These are phyloP conservation scores for Poecilia velifera DNA, from an alignment of 2,797 vertebrate species.

Conservation along the genomic window DNA sequence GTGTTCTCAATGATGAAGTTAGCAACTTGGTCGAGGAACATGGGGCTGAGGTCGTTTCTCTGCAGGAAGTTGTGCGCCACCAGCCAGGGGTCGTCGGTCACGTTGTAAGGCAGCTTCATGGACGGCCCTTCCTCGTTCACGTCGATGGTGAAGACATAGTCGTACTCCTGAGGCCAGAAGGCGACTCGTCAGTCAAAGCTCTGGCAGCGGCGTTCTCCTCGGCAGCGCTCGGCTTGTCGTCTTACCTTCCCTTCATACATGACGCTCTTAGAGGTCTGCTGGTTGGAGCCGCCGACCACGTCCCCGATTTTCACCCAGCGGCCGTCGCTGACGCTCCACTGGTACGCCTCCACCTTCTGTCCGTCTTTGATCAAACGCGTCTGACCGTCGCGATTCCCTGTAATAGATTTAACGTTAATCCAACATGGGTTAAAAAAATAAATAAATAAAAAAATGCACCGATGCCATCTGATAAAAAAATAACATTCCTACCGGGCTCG, in stretches of 20 bases:
- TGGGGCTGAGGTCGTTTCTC: conserved; percentile 94
- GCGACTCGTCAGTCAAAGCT: background rate
- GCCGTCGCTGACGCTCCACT: conserved; percentile 90
- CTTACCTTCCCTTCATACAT: conserved; percentile 96
- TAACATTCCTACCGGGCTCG: conserved; percentile 86
- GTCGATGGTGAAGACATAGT: conserved; percentile 97
- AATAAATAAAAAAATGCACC: background rate
- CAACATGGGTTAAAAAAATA: background rate
- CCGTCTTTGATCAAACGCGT: conserved; percentile 92
- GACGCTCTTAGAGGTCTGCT: conserved; percentile 91
- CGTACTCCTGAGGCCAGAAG: conserved; percentile 87
- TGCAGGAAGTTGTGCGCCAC: conserved; percentile 95
- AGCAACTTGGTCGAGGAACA: conserved; percentile 98
- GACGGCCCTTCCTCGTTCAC: conserved; percentile 94
- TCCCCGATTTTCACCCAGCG: conserved; percentile 98
- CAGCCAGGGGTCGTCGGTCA: conserved; percentile 94
- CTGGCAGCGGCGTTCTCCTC: no score
- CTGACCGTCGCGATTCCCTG: conserved; percentile 95
- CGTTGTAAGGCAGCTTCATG: conserved; percentile 95
- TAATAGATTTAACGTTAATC: conserved; percentile 6
- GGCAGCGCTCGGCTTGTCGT: background rate
- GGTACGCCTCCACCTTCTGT: conserved; percentile 93
- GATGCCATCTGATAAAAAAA: background rate
- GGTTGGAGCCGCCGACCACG: conserved; percentile 93
- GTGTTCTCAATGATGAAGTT: conserved; percentile 98